phyloP scores from a whole-genome alignment of 2,113 vertebrate genomes.

The Gulo gulo region DNA sequence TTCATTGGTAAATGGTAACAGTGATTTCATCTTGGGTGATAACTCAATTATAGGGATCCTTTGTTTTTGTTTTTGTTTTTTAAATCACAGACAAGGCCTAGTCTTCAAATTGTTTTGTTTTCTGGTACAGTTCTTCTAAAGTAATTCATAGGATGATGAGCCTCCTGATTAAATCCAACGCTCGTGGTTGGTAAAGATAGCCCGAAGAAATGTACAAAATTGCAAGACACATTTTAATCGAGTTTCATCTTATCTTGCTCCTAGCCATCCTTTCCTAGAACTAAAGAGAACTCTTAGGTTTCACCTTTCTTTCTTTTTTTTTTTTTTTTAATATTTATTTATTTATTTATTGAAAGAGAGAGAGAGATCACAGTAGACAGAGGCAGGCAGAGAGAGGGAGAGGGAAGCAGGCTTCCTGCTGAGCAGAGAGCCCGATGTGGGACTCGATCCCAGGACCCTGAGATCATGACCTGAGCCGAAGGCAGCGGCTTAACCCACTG shows the following conservation, averaged over 20 bases:
- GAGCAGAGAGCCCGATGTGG: no score
- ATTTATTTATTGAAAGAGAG: no score
- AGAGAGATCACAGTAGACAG: no score
- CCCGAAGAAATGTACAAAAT: not conserved
- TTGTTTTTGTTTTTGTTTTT: not conserved
- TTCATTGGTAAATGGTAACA: not conserved
- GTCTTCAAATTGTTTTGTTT: conserved; percentile 37
- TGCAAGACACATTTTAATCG: not conserved
- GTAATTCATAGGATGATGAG: not conserved
- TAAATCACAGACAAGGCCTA: not conserved
- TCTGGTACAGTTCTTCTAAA: not conserved
- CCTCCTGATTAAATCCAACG: not conserved
- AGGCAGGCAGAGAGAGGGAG: no score
- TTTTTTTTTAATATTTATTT: no score
- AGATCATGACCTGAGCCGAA: no score
- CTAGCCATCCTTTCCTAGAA: not conserved
- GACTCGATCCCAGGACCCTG: no score
- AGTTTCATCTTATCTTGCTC: conserved; percentile 13
- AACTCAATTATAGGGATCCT: not conserved
- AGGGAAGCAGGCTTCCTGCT: no score
- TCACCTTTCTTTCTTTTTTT: conserved; percentile 39
- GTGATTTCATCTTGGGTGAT: conserved; percentile 16
- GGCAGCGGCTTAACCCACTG: no score
- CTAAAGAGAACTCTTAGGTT: not conserved
- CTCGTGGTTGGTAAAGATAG: not conserved